Evolutionary conservation across 30 jellyfish, hydroid and myxozoan genomes (phyloP), one percentile per base, ranked within the genome.

Genomic region (Hydractinia symbiolongicarpus): DNA sequence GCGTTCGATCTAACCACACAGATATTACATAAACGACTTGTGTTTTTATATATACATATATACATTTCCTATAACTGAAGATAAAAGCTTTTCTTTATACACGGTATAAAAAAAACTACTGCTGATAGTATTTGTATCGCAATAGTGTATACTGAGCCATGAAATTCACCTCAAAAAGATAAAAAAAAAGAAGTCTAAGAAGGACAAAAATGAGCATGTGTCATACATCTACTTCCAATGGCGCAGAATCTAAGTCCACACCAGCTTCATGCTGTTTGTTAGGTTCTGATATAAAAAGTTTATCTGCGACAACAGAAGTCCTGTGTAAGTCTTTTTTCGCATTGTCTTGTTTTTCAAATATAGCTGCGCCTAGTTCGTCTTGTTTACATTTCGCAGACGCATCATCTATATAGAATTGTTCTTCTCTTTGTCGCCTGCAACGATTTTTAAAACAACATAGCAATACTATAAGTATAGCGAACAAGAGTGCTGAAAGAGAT

Each of bases 381-480:
- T 30, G 44, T 30, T 30, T 30, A 30, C 44, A 30, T 30, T 30
- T 30, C 44, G 44, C 44, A 64, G 40, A 64, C 74, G 40, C 74
- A 13, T 64, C 74, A 64, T 64, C 74, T 13, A n/a, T 4, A 13
- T 30, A 30, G 44, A 30, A 30, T 30, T 30, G 44, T 30, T 30
- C 44, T 16, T 20, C 61, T 20, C 49, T 58, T 50, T 74, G 15
- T 74, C 54, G 51, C 72, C 61, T 51, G 15, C 51, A 9, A 49
- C 71, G 67, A 11, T 74, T 74, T 58, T 49, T 74, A 49, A 49
- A 50, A 5, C 83, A 74, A 6, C 95, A 84, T 7, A 90, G 87
- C 16, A 85, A 75, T 4, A 90, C 82, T 5, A 90, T 81, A 11
- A 90, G 83, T 20, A 90, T 20, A 1, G 87, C 84, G 16, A 92